Evolutionary conservation across 1,140 invertebrate genomes (phyloP), one percentile per base, ranked within the genome.

Genomic region (Aphidius ervi): DNA sequence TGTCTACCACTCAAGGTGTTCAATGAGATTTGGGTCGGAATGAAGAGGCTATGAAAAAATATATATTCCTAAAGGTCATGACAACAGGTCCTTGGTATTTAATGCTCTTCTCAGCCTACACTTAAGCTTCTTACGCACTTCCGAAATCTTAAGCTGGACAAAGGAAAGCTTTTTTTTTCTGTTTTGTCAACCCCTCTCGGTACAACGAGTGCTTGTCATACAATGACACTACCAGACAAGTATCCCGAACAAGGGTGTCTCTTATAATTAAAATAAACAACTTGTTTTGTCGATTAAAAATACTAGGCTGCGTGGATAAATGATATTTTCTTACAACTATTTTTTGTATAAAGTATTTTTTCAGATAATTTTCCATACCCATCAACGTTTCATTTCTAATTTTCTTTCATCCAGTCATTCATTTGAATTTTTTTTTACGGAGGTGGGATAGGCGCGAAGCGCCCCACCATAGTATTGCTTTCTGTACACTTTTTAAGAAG

Each of bases 241-340:
- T 68, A 55, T 63, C 61, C 64, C 68, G 54, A 48, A 63, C 65
- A 70, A 50, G 46, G 20, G 68, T 70, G 69, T 69, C 62, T 67
- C 68, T 69, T 73, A 79, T 80, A 79, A 80, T 80, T 78, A 76
- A 80, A 79, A 79, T 71, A 78, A 80, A 79, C 77, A 74, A 79
- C 79, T 79, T 79, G 79, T 79, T 78, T 73, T 76, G 65, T 71
- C 74, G 77, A 79, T 78, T 79, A 79, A 79, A 80, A 79, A 79
- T 78, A 69, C 75, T 72, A 68, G 63, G 72, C 16, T 16, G 16
- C 1, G 16, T 16, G 16, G 16, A 16, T 16, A 16, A 16, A 16
- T 16, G 16, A 16, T 16, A 16, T 16, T 16, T 16, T 16, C 0
- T 16, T 16, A 16, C 16, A 16, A 16, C 16, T 16, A 16, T 16